phyloP scores from a whole-genome alignment of 2,113 vertebrate species.

The Microtus montanus region DNA sequence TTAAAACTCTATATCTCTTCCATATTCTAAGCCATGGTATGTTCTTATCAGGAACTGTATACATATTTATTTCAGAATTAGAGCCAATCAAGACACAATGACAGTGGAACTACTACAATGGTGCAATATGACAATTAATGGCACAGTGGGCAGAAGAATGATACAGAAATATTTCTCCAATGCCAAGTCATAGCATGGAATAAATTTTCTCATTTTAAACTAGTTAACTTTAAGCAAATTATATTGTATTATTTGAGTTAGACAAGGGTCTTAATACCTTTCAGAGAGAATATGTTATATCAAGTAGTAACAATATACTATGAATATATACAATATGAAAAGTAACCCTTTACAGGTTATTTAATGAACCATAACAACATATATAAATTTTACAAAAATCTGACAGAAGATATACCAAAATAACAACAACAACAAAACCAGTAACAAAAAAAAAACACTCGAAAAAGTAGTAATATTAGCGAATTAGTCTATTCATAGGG shows the following conservation, averaged over 20 bases:
- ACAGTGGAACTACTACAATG: not conserved
- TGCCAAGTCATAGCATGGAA: not conserved
- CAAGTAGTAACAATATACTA: not conserved
- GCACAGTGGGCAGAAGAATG: not conserved
- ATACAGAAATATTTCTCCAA: constrained; percentile 2
- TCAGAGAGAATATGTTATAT: not conserved
- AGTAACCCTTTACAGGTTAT: not conserved
- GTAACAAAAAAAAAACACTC: not conserved
- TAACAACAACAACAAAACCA: not conserved
- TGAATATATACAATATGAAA: not conserved
- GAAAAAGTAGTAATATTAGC: not conserved
- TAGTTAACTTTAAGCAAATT: not conserved
- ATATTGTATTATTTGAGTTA: not conserved
- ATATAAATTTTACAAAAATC: constrained; percentile 33
- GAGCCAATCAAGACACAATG: not conserved
- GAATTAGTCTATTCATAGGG: not conserved
- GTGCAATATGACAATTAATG: not conserved
- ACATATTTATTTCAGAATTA: not conserved
- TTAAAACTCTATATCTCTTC: not conserved
- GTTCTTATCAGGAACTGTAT: constrained; percentile 36
- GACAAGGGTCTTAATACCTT: not conserved
- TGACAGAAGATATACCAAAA: not conserved
- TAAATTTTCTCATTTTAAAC: constrained; percentile 50
- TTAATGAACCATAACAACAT: not conserved
- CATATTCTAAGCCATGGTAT: not conserved